Conservation (phyloP, 2,888 invertebrate genomes). For the Scaptomyza reducta region DNA sequence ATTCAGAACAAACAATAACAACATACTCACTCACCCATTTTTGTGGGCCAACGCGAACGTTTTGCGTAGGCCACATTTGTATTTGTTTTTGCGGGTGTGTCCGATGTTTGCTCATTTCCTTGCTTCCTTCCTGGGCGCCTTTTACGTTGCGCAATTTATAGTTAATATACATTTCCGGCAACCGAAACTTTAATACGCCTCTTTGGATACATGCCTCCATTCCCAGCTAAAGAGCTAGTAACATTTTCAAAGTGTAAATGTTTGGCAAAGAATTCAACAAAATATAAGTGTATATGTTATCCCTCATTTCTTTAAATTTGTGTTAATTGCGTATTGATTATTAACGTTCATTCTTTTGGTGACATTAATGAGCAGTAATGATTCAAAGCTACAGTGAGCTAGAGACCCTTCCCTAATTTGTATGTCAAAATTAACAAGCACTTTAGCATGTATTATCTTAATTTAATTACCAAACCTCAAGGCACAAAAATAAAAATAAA, state of each 20-base stretch:
- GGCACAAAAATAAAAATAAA: neutral
- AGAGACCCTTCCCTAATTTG: neutral
- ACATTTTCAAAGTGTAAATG: neutral
- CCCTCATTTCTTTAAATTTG: neutral
- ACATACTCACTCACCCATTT: slow-evolving; percentile 27
- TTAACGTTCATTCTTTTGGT: neutral
- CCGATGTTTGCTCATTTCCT: slow-evolving; percentile 74
- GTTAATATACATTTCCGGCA: slow-evolving; percentile 76
- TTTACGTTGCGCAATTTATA: slow-evolving; percentile 69
- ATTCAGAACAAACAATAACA: slow-evolving; percentile 19
- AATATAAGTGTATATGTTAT: neutral
- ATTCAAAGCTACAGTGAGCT: neutral
- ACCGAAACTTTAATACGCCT: slow-evolving; percentile 42
- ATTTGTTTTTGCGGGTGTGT: slow-evolving; percentile 72
- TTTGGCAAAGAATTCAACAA: neutral
- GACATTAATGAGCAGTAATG: neutral
- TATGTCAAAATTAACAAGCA: neutral
- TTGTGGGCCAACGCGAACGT: slow-evolving; percentile 15
- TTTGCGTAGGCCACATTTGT: slow-evolving; percentile 52
- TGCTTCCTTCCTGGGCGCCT: slow-evolving; percentile 66
- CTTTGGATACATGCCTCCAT: slow-evolving; percentile 24
- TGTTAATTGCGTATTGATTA: neutral
- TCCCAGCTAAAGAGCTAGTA: neutral
- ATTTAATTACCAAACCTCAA: neutral
- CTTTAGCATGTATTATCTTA: neutral